Base-by-base conservation (phyloP, 2,797 vertebrate species). In the Sebastes oblongus region DNA sequence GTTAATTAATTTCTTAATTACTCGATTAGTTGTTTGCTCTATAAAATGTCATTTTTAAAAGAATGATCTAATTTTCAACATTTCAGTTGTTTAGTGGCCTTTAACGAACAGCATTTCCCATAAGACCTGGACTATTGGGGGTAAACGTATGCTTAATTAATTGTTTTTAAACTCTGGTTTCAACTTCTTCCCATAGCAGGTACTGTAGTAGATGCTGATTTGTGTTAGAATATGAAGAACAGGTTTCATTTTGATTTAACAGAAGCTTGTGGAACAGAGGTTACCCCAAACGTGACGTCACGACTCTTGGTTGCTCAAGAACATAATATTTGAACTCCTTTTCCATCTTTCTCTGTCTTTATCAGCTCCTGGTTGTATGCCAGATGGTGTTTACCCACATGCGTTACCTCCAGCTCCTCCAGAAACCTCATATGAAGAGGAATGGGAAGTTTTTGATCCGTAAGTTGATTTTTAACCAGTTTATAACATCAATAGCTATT, bases 401-500 rank as follows among this genome's bases (percentile, higher is more conserved):
- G 32, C 93, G 1, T 87, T 94, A 79, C 90, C 94, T 72, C 93
- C 97, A 84, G 96, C 95, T 84, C 97, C 98, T 9, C 94, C 97
- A 64, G 98, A 99, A 91, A 96, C 97, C 67, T 96, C 98, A 46
- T 99, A 99, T 75, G 98, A 99, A 84, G 98, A 99, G 92, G 98
- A 99, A 93, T 99, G 98, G 98, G 98, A 99, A 91, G 98, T 99
- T 74, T 99, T 99, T 95, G 98, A 99, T 93, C 98, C 98, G 98
- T 99, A 93, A 97, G 98, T 97, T 62, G 1, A 69, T 30, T 25
- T 18, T 7, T n/a, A 54, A 55, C 4, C 5, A 18, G 5, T 8
- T 3, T 36, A 4, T 24, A 14, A 18, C 11, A 20, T 4, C 10
- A 5, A 20, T 2, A 18, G 10, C 14, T 29, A 8, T 46, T 61